Evolutionary conservation across 2,888 invertebrate species (phyloP), one percentile per base, ranked within the genome.

Genomic region (Pardosa pseudoannulata): DNA sequence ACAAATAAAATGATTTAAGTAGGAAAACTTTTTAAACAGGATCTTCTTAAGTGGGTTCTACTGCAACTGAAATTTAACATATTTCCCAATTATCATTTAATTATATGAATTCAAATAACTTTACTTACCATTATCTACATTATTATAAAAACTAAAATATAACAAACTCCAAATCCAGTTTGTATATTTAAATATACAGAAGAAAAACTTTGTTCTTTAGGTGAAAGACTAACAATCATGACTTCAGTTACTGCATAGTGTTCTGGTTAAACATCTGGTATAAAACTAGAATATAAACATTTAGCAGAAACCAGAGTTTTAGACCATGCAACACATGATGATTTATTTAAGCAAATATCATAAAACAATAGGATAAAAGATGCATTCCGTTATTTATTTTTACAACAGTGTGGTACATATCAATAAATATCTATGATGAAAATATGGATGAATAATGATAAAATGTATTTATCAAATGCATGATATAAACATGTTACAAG

Each of bases 261-360:
- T 23, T 68, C 70, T 41, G 36, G 36, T 28, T 39, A 23, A 41
- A 28, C 70, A 70, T 23, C 41, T 27, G 41, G 41, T 70, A 70
- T 27, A 70, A 70, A 70, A 70, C 70, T 70, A 70, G 70, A 23
- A 41, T 70, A 36, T 70, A 28, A 41, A 32, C 28, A 23, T 70
- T 70, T 39, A n/a, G 41, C 19, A 41, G 70, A 70, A 39, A 39
- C 39, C 41, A 70, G 23, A 31, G 6, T 31, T 23, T 32, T 9
- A 31, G 27, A 19, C 27, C 31, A 31, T 9, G 36, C n/a, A n/a
- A 19, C 67, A 16, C 36, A 19, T 56, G 13, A 46, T 16, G 36
- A 36, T 13, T 56, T 5, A 56, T 56, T 36, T 3, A 56, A 6
- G 23, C 19, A 56, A 56, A 5, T 13, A 46, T 13, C 23, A n/a